Conservation (phyloP, 2,888 invertebrate species). For the Thereva unica region DNA sequence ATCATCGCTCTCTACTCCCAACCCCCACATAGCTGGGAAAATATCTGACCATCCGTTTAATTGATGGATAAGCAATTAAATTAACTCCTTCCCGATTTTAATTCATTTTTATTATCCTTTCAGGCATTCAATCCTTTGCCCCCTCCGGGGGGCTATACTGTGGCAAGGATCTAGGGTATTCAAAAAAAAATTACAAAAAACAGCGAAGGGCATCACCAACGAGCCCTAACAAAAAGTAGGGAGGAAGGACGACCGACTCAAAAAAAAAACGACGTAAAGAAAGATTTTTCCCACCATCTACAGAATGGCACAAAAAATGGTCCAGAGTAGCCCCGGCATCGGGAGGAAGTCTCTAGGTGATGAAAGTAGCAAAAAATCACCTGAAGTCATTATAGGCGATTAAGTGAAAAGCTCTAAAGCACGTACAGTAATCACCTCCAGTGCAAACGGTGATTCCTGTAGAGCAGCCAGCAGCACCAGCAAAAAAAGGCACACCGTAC, state of each 20-base stretch:
- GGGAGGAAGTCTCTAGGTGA: too few relatives aligned
- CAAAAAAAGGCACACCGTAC: background rate
- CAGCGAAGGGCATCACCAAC: too few relatives aligned
- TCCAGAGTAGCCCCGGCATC: background rate
- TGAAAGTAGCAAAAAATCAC: background rate
- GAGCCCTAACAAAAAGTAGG: too few relatives aligned
- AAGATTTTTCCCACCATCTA: background rate
- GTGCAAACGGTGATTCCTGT: slow-evolving; percentile 17
- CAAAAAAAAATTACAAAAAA: slow-evolving; percentile 7
- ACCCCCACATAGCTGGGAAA: too few relatives aligned
- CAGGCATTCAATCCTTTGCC: slow-evolving; percentile 3
- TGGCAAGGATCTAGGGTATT: background rate
- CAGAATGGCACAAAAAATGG: background rate
- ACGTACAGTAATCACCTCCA: slow-evolving; percentile 32
- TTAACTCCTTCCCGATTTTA: slow-evolving; percentile 38
- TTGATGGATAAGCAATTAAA: slow-evolving; percentile 41
- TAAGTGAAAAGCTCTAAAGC: slow-evolving; percentile 35
- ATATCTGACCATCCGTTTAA: slow-evolving; percentile 33
- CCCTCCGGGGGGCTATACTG: background rate
- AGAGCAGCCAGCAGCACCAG: slow-evolving; percentile 7
- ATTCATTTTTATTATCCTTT: slow-evolving; percentile 35
- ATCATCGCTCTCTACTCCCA: too few relatives aligned
- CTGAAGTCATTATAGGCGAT: slow-evolving; percentile 31
- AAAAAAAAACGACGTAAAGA: too few relatives aligned
- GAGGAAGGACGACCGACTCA: too few relatives aligned